These are phyloP conservation scores for Labia minor DNA, from an alignment of 2,888 invertebrate genomes.

Conservation along the genomic window DNA sequence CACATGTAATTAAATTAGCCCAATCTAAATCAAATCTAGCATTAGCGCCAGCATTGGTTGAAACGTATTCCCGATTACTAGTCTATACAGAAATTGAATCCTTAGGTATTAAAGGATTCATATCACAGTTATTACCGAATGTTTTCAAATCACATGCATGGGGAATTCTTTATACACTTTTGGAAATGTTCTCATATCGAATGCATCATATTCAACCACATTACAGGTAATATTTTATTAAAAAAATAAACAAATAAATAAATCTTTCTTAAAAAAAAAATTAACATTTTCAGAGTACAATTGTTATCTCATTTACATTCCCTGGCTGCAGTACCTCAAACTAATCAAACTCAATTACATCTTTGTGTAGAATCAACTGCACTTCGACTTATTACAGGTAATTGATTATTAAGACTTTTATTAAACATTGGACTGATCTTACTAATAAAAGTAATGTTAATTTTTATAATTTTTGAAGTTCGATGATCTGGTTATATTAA, in stretches of 20 bases:
- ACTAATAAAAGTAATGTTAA: no score
- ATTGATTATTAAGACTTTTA: no score
- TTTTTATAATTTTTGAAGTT: no score
- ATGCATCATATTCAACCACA: constrained; percentile 95
- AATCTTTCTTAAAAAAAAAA: background rate
- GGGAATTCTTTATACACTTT: constrained; percentile 87
- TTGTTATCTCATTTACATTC: constrained; percentile 84
- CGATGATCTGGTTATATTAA: no score
- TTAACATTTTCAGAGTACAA: constrained; percentile 59
- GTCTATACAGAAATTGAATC: constrained; percentile 96
- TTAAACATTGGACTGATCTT: no score
- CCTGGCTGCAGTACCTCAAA: constrained; percentile 80
- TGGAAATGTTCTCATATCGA: constrained; percentile 95
- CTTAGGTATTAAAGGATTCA: constrained; percentile 90
- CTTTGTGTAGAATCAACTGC: constrained; percentile 86
- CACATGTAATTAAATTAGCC: constrained; percentile 81
- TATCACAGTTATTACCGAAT: constrained; percentile 77
- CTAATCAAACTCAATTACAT: constrained; percentile 89
- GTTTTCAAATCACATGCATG: constrained; percentile 88
- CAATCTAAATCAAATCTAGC: constrained; percentile 75
- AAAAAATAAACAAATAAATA: background rate
- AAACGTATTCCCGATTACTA: constrained; percentile 84
- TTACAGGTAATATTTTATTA: constrained; percentile 42
- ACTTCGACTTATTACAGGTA: constrained; percentile 63
- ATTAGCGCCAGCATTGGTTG: constrained; percentile 81